A percentile compares a stretch with the other conserved stretches of the same genome.
Conservation (phyloP, 2,113 vertebrate genomes). For the Pelecanoides urinatrix region DNA sequence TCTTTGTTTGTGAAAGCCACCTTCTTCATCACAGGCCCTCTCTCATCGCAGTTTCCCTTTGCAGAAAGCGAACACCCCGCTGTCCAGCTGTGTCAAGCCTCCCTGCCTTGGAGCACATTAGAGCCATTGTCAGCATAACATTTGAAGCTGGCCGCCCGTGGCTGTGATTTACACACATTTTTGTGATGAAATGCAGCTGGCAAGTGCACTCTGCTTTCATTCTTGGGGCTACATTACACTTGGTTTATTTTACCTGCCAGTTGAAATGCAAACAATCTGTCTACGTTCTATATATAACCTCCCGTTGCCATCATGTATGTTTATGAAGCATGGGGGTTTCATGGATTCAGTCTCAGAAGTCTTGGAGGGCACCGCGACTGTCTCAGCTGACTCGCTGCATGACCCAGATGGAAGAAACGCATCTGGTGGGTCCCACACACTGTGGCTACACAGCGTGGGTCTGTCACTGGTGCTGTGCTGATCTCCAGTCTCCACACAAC, state of each 20-base stretch:
- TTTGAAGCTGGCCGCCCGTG: background rate
- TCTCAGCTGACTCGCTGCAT: background rate
- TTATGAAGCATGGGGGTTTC: background rate
- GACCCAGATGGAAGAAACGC: background rate
- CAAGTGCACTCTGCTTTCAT: background rate
- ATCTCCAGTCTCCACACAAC: background rate
- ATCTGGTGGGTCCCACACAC: background rate
- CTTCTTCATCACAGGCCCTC: background rate
- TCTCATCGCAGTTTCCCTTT: background rate
- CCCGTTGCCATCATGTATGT: background rate
- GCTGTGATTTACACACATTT: background rate
- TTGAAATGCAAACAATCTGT: background rate
- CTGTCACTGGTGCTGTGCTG: background rate
- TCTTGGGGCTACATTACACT: background rate
- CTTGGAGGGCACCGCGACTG: background rate
- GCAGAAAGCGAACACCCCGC: background rate
- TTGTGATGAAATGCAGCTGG: slow-evolving; percentile 12
- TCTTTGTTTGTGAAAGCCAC: background rate
- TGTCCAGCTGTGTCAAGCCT: background rate
- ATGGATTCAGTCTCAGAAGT: background rate
- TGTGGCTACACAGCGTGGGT: background rate
- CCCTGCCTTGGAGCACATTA: background rate
- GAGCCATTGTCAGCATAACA: background rate
- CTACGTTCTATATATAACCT: background rate
- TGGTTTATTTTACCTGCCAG: slow-evolving; percentile 35